A percentile compares a stretch with the other conserved stretches of the same genome.
Evolutionary conservation across 2,797 vertebrate genomes (phyloP).

Genomic region (Macropodus opercularis): DNA sequence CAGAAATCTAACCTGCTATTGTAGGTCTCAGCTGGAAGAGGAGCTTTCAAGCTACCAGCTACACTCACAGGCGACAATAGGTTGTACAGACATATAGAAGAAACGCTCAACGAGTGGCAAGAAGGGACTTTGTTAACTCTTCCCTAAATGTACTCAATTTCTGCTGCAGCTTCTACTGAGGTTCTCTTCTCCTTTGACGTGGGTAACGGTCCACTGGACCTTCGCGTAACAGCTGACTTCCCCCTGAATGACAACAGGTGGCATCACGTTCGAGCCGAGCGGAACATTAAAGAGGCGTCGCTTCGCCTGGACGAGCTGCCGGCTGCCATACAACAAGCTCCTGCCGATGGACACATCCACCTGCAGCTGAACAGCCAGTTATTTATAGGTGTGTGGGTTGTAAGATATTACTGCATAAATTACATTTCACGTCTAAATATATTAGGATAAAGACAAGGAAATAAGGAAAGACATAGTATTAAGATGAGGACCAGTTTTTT

Average conservation of each 20-base stretch:
- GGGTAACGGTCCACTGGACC: slow-evolving; percentile 90
- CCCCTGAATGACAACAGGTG: slow-evolving; percentile 90
- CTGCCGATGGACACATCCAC: slow-evolving; percentile 88
- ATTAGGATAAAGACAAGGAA: too few species aligned
- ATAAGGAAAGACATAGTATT: too few species aligned
- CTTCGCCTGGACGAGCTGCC: slow-evolving; percentile 87
- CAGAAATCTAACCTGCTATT: not conserved
- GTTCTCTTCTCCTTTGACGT: slow-evolving; percentile 94
- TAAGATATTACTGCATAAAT: not conserved
- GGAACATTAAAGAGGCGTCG: slow-evolving; percentile 91
- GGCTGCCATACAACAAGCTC: slow-evolving; percentile 78
- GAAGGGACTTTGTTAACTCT: not conserved
- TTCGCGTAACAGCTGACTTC: slow-evolving; percentile 77
- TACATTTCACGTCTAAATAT: not conserved
- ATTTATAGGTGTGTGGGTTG: slow-evolving; percentile 86
- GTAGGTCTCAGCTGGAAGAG: not conserved
- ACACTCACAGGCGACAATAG: too few species aligned
- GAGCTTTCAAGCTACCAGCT: too few species aligned
- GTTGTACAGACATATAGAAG: not conserved
- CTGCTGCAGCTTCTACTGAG: slow-evolving; percentile 84
- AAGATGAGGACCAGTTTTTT: too few species aligned
- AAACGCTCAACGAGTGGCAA: not conserved
- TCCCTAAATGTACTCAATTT: not conserved
- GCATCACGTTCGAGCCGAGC: slow-evolving; percentile 89
- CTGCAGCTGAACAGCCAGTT: slow-evolving; percentile 95